Conservation (phyloP, 1,140 invertebrate species). For the Ditylenchus dipsaci region DNA sequence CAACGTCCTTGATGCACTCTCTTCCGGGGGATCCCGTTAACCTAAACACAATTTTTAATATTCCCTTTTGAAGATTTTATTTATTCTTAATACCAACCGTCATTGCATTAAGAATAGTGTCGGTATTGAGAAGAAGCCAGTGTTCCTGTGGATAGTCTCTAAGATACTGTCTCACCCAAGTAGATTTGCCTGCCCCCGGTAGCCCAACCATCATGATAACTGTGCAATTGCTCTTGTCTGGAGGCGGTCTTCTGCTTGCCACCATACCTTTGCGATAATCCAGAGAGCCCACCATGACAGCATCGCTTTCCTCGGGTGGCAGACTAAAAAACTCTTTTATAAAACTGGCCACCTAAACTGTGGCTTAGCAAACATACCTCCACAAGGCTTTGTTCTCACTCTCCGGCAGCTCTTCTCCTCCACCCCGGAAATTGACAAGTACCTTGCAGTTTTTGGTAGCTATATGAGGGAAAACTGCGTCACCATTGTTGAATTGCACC, state of each 20-base stretch:
- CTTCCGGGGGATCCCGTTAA: slow-evolving; percentile 52
- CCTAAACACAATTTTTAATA: slow-evolving; percentile 5
- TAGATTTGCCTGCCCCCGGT: slow-evolving; percentile 37
- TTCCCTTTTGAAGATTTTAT: background rate
- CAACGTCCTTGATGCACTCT: slow-evolving; percentile 50
- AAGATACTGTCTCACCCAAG: slow-evolving; percentile 54
- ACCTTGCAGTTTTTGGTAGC: slow-evolving; percentile 54
- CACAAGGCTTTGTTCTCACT: slow-evolving; percentile 12
- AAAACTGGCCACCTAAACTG: background rate
- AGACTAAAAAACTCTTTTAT: slow-evolving; percentile 5
- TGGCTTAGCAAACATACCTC: slow-evolving; percentile 12
- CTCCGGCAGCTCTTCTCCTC: slow-evolving; percentile 35
- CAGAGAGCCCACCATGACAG: background rate
- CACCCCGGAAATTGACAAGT: slow-evolving; percentile 52
- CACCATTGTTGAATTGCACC: slow-evolving; percentile 34
- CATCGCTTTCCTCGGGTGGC: slow-evolving; percentile 1
- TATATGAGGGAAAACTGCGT: slow-evolving; percentile 51
- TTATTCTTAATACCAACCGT: slow-evolving; percentile 22
- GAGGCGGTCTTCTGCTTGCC: slow-evolving; percentile 18
- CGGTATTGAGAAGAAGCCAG: slow-evolving; percentile 50
- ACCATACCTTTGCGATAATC: slow-evolving; percentile 1
- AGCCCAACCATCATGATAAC: slow-evolving; percentile 53
- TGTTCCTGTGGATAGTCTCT: slow-evolving; percentile 52
- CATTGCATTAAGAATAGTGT: slow-evolving; percentile 47
- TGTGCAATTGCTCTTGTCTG: slow-evolving; percentile 47